Evolutionary conservation across 2,797 vertebrate species (phyloP), one percentile per base, ranked within the genome.

Genomic region (Characodon lateralis): DNA sequence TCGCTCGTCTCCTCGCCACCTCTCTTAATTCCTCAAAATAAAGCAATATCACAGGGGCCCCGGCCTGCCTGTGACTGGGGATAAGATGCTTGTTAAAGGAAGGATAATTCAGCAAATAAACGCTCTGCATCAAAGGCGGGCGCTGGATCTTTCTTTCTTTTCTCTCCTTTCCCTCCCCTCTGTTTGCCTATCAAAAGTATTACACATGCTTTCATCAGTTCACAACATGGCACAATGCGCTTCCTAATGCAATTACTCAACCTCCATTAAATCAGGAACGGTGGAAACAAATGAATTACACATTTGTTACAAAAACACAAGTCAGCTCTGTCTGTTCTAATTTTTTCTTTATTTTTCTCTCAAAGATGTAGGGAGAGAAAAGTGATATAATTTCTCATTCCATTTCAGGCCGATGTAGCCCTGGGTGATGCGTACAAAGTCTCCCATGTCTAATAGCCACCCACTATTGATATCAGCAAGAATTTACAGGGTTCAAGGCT

Each of bases 11-110:
- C 91, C 90, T 90, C 89, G 83, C 94, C 92, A 92, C 93, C 91
- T 94, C 93, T 94, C 95, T 95, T 95, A 96, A 96, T 95, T 96
- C 93, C 89, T 95, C 93, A 94, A 93, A 95, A 95, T 94, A 94
- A 93, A 95, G 93, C 95, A 95, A 96, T 95, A 95, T 94, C 93
- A 93, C 90, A 90, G 90, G 85, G 90, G 84, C 93, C 89, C 88
- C 84, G 88, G 92, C 92, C 89, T 89, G 92, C 90, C 92, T 90
- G 90, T 92, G 91, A 94, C 93, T 92, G 91, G 86, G 92, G 93
- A 94, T 93, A 94, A 93, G 92, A 91, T 90, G 89, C 83, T 92
- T 93, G 93, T 93, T 92, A 95, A 93, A 93, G 91, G 92, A 90
- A 82, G 89, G 88, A 93, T 94, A 94, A 94, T 94, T 95, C 91